These are phyloP conservation scores for Saguinus oedipus DNA, from an alignment of 2,797 vertebrate species.

Conservation along the genomic window DNA sequence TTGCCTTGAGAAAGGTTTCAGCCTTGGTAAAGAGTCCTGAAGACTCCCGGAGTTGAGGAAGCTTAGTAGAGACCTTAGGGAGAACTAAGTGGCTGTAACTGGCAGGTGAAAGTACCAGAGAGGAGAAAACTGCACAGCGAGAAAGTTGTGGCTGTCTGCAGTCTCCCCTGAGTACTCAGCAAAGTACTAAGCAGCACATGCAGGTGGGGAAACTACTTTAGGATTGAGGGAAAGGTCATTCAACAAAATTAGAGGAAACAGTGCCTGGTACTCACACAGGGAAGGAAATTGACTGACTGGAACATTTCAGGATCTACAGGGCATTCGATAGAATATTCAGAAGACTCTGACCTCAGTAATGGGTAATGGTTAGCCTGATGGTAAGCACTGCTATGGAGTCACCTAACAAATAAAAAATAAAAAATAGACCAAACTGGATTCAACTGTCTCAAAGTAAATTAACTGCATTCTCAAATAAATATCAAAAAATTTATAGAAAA, in stretches of 20 bases:
- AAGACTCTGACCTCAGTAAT: not conserved
- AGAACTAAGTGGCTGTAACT: not conserved
- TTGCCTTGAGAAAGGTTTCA: not conserved
- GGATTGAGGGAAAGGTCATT: not conserved
- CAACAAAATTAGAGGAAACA: not conserved
- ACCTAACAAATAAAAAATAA: not conserved
- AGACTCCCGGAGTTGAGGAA: not conserved
- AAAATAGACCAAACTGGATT: not conserved
- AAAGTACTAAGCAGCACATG: not conserved
- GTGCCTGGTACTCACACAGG: not conserved
- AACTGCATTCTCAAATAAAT: not conserved
- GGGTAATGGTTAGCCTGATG: not conserved
- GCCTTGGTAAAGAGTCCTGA: not conserved
- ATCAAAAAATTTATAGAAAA: not conserved
- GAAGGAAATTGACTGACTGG: not conserved
- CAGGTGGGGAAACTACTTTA: not conserved
- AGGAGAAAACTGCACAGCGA: not conserved
- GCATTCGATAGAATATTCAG: not conserved
- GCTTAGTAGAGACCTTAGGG: not conserved
- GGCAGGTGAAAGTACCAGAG: not conserved
- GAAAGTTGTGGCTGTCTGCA: not conserved
- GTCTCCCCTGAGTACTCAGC: not conserved
- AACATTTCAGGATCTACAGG: not conserved
- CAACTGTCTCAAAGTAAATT: not conserved
- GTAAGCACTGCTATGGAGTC: not conserved